Base-by-base conservation (phyloP, 2,113 vertebrate genomes). In the Loxodonta africana region DNA sequence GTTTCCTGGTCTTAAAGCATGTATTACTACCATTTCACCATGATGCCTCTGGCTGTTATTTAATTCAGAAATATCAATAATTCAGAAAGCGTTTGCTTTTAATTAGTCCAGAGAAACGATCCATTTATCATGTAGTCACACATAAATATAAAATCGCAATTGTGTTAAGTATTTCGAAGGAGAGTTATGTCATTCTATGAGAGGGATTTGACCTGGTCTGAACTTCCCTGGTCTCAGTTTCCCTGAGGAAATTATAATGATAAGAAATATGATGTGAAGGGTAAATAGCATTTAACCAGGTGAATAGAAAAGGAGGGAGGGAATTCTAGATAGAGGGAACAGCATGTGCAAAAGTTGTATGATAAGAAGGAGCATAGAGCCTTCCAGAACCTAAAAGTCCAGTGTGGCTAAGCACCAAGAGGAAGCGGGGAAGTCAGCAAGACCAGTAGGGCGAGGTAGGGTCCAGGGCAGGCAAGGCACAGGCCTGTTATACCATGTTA, bases 381-480 rank as follows among this genome's bases (percentile, higher is more conserved):
- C 12, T 89, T 53, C 23, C 25, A 67, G 44, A 77, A 44, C 10
- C 30, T 33, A 2, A 28, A 17, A 12, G 6, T 80, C 25, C 23
- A n/a, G 44, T 9, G 6, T 82, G 41, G 14, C 18, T 5, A 30
- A 8, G 41, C 37, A 11, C n/a, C n/a, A 65, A 37, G 5, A 37
- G 53, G 12, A 67, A 77, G 18, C 20, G 6, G 23, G 48, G 15
- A 8, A 3, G 46, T 18, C 21, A 26, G 10, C 0, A 11, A 33
- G 23, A 60, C 25, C 9, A 9, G 30, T 18, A 6, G 25, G 23
- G 44, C 25, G 25, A 8, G 30, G 9, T 1, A 2, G 1, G 1
- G 20, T 63, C 14, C 15, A 8, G 3, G 23, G 18, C 17, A 8
- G 41, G 1, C 8, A 18, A 8, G 20, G 20, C 0, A 6, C 18